A percentile compares a stretch with the other conserved stretches of the same genome.
Evolutionary conservation across 2,888 invertebrate genomes (phyloP).

Genomic region (Ariolimax columbianus): DNA sequence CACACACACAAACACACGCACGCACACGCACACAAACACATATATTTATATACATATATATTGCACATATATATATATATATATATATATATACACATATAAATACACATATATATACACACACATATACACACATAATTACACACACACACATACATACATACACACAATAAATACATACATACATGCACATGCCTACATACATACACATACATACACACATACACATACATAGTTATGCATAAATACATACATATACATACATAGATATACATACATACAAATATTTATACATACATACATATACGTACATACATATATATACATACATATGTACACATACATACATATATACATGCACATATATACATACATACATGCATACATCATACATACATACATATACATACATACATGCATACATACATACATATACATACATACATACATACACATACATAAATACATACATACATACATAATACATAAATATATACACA

Average conservation of each 20-base stretch:
- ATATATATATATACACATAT: too few relatives aligned
- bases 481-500: not conserved
- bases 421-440: not conserved
- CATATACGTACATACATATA: not conserved
- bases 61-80: too few relatives aligned
- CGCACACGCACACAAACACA: too few relatives aligned
- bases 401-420: too few relatives aligned
- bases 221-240: not conserved
- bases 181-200: not conserved
- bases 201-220: not conserved
- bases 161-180: not conserved
- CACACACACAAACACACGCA: too few relatives aligned
- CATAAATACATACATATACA: not conserved
- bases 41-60: too few relatives aligned
- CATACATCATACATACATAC: too few relatives aligned
- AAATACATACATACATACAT: too few relatives aligned
- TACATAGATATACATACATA: not conserved
- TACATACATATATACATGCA: not conserved
- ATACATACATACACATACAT: not conserved
- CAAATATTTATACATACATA: not conserved
- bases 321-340: not conserved
- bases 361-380: not conserved
- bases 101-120: too few relatives aligned
- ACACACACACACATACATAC: not conserved
- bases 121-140: not conserved